phyloP scores from a whole-genome alignment of 2,113 vertebrate genomes.

The Onychostruthus taczanowskii region DNA sequence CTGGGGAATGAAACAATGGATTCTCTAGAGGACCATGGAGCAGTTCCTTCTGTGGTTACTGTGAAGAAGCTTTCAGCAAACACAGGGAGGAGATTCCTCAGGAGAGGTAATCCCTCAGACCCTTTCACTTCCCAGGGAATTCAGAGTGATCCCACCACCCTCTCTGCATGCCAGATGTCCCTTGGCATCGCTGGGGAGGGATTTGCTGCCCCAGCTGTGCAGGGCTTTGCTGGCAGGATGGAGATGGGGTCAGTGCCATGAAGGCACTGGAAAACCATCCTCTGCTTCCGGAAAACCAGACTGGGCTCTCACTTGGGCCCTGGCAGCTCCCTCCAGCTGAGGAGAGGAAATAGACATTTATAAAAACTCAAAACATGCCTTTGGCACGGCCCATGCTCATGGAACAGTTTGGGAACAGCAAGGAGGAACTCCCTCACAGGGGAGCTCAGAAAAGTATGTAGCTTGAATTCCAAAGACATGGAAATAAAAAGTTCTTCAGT shows the following conservation, averaged over 20 bases:
- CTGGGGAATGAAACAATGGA: not conserved
- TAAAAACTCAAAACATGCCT: rapidly evolving
- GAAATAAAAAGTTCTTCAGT: not conserved
- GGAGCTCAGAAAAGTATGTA: not conserved
- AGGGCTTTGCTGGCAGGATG: too few species aligned
- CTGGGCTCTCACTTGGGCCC: not conserved
- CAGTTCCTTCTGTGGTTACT: not conserved
- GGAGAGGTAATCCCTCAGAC: not conserved
- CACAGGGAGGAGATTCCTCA: not conserved
- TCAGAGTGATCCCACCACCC: not conserved
- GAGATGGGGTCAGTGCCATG: rapidly evolving
- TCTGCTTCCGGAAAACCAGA: too few species aligned
- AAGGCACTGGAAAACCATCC: not conserved
- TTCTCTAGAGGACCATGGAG: not conserved
- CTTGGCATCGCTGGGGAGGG: not conserved
- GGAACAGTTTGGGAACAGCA: not conserved
- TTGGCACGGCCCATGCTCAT: not conserved
- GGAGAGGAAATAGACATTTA: not conserved
- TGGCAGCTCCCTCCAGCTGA: too few species aligned
- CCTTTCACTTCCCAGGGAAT: not conserved
- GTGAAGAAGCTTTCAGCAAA: not conserved
- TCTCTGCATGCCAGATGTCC: not conserved
- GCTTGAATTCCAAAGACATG: not conserved
- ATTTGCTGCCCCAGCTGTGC: rapidly evolving
- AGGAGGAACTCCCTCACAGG: too few species aligned